phyloP scores from a whole-genome alignment of 64 coral and sea anemone genomes.

The Stichodactyla mertensii region DNA sequence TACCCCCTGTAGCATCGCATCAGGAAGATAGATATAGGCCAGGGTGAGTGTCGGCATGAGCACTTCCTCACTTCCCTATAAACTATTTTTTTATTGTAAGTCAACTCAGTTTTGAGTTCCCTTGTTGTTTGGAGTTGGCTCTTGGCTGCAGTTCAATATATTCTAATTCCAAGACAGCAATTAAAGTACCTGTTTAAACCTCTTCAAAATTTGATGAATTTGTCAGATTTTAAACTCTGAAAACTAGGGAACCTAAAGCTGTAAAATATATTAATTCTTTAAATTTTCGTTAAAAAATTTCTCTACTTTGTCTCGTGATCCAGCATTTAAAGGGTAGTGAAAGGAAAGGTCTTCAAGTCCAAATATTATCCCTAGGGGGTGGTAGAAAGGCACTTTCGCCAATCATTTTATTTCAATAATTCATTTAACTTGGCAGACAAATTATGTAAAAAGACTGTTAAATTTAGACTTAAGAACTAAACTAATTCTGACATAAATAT shows the following conservation, averaged over 20 bases:
- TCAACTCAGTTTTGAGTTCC: neutral
- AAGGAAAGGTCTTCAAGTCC: neutral
- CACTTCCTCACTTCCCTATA: neutral
- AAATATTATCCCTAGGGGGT: neutral
- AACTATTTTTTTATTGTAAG: neutral
- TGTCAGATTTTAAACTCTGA: neutral
- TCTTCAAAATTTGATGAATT: neutral
- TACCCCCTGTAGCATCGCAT: slow-evolving; percentile 84
- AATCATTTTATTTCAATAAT: no score
- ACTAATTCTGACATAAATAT: no score
- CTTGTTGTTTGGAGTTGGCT: neutral
- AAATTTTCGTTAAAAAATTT: neutral
- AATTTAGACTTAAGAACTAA: no score
- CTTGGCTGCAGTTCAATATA: neutral
- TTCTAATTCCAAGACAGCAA: no score
- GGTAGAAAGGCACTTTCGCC: neutral
- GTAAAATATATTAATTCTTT: neutral
- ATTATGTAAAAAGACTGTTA: no score
- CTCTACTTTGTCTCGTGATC: neutral
- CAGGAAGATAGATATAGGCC: slow-evolving; percentile 96
- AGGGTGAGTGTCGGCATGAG: slow-evolving; percentile 65
- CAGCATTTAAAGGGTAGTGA: no score
- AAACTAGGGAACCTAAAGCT: neutral
- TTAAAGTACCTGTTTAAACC: no score
- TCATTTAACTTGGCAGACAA: no score